Base-by-base conservation (phyloP, 2,797 vertebrate species). In the Zenarchopterus dispar region DNA sequence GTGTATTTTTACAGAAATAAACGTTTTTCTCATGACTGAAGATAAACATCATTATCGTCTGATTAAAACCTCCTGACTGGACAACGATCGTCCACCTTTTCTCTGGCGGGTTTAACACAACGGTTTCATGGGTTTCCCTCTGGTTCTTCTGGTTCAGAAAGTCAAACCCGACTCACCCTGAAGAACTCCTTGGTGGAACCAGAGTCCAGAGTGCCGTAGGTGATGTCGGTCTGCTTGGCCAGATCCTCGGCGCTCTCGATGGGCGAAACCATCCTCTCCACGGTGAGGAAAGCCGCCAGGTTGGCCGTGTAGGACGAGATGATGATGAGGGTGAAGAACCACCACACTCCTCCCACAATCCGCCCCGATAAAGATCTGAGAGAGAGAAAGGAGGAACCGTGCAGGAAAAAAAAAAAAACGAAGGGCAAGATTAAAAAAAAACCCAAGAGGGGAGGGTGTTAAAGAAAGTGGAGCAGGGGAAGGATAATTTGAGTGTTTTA, bases 261-360 rank as follows among this genome's bases (percentile, higher is more conserved):
- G 67, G 93, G 93, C 0, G 97, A 99, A 60, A 99, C 97, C 97
- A 99, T 99, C 87, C 97, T 85, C 91, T 99, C 97, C 80, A 99
- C 97, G 0, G 97, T 99, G 85, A 99, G 95, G 93, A 99, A 99
- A 78, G 97, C 97, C 9, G 97, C 97, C 82, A 99, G 91, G 88
- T 99, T 99, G 60, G 97, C 97, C 51, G 97, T 99, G 68, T 99
- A 99, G 58, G 97, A 99, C 4, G 97, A 99, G 90, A 99, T 99
- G 86, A 99, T 99, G 92, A 99, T 99, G 85, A 99, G 96, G 0
- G 97, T 99, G 91, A 99, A 99, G 95, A 99, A 99, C 97, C 97
- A 99, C 97, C 97, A 99, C 53, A 99, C 97, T 33, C 97, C 97
- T 73, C 97, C 97, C 15, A 99, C 97, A 62, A 98, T 98, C 44